These are phyloP conservation scores for Sinocyclocheilus rhinocerous DNA, from an alignment of 2,113 vertebrate species.

Conservation along the genomic window DNA sequence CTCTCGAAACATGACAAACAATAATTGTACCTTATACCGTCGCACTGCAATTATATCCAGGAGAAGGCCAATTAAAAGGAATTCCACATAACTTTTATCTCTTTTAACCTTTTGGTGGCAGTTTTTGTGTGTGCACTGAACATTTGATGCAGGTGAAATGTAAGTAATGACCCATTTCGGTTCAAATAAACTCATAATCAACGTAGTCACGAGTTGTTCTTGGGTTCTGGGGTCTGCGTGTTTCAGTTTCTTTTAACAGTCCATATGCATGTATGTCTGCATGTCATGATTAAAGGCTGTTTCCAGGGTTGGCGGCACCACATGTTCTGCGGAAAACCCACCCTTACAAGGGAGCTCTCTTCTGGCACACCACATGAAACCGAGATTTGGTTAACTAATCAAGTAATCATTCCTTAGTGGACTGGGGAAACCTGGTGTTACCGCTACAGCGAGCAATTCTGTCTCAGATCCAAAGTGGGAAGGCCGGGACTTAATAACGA, in stretches of 20 bases:
- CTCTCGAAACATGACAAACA: constrained; percentile 31
- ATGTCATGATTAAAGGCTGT: constrained; percentile 54
- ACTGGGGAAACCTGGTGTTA: constrained; percentile 25
- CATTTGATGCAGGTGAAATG: not conserved
- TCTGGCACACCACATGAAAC: constrained; percentile 55
- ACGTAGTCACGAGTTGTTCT: not conserved
- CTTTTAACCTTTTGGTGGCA: not conserved
- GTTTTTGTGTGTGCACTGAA: not conserved
- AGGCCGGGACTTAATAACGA: not conserved
- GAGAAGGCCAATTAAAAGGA: constrained; percentile 30
- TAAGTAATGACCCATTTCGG: not conserved
- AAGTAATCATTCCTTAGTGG: constrained; percentile 33
- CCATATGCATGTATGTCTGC: not conserved
- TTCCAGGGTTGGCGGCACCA: constrained; percentile 34
- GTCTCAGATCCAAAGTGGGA: constrained; percentile 43
- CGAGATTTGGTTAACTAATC: constrained; percentile 35
- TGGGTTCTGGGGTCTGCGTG: constrained; percentile 20
- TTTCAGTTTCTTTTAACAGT: constrained; percentile 41
- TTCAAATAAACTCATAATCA: not conserved
- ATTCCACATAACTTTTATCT: constrained; percentile 16
- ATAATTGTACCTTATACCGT: constrained; percentile 50
- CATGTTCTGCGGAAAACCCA: constrained; percentile 33
- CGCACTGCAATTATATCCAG: constrained; percentile 42
- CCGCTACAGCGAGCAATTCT: constrained; percentile 13
- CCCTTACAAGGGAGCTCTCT: constrained; percentile 19